Evolutionary conservation across 2,888 invertebrate species (phyloP), one percentile per base, ranked within the genome.

Genomic region (Eupithecia subfuscata): DNA sequence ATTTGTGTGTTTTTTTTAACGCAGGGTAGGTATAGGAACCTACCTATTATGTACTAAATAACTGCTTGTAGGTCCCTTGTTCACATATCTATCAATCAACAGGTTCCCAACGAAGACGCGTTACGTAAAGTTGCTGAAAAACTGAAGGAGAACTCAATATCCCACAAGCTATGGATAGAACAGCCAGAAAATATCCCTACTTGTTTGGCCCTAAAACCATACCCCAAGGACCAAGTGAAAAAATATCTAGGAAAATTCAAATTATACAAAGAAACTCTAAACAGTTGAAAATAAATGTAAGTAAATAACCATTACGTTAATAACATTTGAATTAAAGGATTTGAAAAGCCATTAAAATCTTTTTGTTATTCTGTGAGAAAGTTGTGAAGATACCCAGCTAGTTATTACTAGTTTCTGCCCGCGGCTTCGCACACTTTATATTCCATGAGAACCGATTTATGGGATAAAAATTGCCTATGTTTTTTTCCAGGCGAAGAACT

Each of bases 181-280:
- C 98, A 99, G 88, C 99, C 99, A 18, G 99, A 99, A 94, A 97
- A 99, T 90, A 97, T 98, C 87, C 97, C 99, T 30, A 99, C 99
- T 0, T 99, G 99, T 90, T 94, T 99, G 82, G 99, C 98, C 14
- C 94, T 97, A 2, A 99, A 99, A 90, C 99, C 99, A 4, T 99
- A 98, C 89, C 96, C 96, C 0, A 99, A 98, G 90, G 96, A 97
- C 71, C 95, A 96, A 76, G 96, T 99, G 0, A 97, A 98, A 86
- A 96, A 97, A 87, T 97, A 96, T 95, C 97, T 99, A 80, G 97
- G 97, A 85, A 97, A 97, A 90, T 97, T 97, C 79, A 98, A 98
- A 94, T 92, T 99, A 78, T 97, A 97, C 83, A 97, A 96, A 90
- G 91, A 92, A 80, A 91, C 92, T 76, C 65, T 80, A 69, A 74